Conservation (phyloP, 1,140 invertebrate genomes). For the Neodiprion fabricii region DNA sequence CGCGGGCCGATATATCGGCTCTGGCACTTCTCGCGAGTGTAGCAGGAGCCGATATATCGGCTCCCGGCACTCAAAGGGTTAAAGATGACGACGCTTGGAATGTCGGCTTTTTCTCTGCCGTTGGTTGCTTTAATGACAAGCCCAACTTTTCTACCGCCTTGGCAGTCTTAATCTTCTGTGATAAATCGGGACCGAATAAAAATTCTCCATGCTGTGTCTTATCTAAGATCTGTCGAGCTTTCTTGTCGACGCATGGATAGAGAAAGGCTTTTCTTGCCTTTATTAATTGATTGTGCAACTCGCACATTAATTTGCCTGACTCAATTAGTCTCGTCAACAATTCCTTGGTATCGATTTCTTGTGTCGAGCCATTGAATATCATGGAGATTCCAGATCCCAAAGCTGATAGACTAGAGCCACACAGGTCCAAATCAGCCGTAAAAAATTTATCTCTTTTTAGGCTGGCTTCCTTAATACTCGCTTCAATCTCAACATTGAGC, state of each 20-base stretch:
- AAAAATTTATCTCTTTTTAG: constrained; percentile 18
- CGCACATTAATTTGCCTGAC: not conserved
- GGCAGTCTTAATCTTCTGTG: constrained; percentile 10
- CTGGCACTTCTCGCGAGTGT: too few species aligned
- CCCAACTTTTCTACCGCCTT: constrained; percentile 16
- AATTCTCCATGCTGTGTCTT: constrained; percentile 33
- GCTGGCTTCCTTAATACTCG: constrained; percentile 8
- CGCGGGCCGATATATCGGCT: too few species aligned
- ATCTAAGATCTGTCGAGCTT: constrained; percentile 33
- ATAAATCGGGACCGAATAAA: constrained; percentile 30
- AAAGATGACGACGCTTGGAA: not conserved
- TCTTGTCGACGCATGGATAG: constrained; percentile 16
- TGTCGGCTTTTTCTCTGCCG: not conserved
- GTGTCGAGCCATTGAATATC: not conserved
- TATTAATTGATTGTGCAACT: constrained; percentile 27
- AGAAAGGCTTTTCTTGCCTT: constrained; percentile 18
- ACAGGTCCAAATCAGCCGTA: constrained; percentile 4
- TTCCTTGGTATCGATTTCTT: not conserved
- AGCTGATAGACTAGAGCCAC: not conserved
- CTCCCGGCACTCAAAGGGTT: too few species aligned
- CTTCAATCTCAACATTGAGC: constrained; percentile 12
- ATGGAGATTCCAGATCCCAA: constrained; percentile 7
- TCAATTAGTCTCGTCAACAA: not conserved
- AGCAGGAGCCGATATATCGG: too few species aligned
- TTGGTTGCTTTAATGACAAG: not conserved